Percentiles rank a stretch among this genome's conserved stretches.
Conservation (phyloP, 2,797 vertebrate genomes). For the Rachycentron canadum region DNA sequence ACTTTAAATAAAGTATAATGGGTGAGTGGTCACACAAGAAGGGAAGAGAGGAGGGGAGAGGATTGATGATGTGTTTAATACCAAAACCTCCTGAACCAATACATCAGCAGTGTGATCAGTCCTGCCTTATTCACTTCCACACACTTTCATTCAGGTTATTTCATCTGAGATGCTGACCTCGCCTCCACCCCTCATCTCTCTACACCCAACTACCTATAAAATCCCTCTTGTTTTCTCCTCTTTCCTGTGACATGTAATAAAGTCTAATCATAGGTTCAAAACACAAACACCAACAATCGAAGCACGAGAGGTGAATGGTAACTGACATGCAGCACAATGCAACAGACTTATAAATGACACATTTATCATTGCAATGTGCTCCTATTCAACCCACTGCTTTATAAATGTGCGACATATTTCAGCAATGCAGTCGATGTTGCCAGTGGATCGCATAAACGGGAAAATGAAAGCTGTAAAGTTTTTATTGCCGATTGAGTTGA, state of each 20-base stretch:
- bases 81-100: slow-evolving; percentile 35
- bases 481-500: slow-evolving; percentile 41
- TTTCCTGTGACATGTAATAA: slow-evolving; percentile 33
- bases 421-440: slow-evolving; percentile 14
- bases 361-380: slow-evolving; percentile 26
- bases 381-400: slow-evolving; percentile 22
- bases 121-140: slow-evolving; percentile 28
- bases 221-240: slow-evolving; percentile 12
- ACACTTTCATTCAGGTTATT: slow-evolving; percentile 23
- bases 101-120: slow-evolving; percentile 39
- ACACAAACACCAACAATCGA: background rate
- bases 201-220: slow-evolving; percentile 1
- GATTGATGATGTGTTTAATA: slow-evolving; percentile 53
- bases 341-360: slow-evolving; percentile 32
- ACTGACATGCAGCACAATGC: slow-evolving; percentile 22
- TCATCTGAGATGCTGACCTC: slow-evolving; percentile 25
- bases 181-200: slow-evolving; percentile 1
- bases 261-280: slow-evolving; percentile 19
- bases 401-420: slow-evolving; percentile 52
- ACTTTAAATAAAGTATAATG: slow-evolving; percentile 55
- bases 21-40: slow-evolving; percentile 21
- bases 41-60: slow-evolving; percentile 21
- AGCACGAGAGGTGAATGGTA: slow-evolving; percentile 25
- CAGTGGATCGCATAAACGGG: slow-evolving; percentile 35
- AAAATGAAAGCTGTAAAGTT: slow-evolving; percentile 62